Base-by-base conservation (phyloP, 1,140 invertebrate species). In the Monomorium pharaonis region DNA sequence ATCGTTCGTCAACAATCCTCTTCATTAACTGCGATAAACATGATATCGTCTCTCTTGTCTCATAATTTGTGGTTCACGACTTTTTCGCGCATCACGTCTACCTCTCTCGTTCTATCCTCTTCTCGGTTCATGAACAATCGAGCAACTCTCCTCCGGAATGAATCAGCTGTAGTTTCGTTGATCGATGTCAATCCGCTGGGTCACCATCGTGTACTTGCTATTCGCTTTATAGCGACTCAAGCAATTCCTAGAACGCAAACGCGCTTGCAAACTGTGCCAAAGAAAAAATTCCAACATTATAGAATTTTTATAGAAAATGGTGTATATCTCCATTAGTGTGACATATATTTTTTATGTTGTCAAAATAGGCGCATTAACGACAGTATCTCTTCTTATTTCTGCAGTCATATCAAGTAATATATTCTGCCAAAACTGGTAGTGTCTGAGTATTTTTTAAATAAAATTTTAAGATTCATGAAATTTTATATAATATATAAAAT, bases 171-270 rank as follows among this genome's bases (percentile, higher is more conserved):
- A 86, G 88, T 91, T 89, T 91, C 83, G 85, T 70, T 91, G 89
- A 91, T 91, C 91, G 90, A 85, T 84, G 90, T 91, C 90, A 91
- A 91, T 89, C 85, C 88, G 86, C 60, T 30, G 85, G 90, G 90
- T 91, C 90, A 89, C 63, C 80, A 69, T 91, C 37, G 56, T 24
- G 67, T 12, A 58, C 18, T 84, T 37, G 47, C 76, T 27, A 37
- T 60, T 84, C 77, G 69, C 18, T 84, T 75, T 33, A 33, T 18
- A 65, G n/a, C 16, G 42, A 47, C 44, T 37, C 54, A 47, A 83
- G 18, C n/a, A 27, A 72, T 62, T 72, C 37, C 51, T 83, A 74
- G 78, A 81, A 56, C 65, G 77, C 78, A 18, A 81, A 72, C 21
- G 9, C 21, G 6, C 16, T 77, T 24, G 24, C 37, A 44, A 14